Evolutionary conservation across 2,888 invertebrate genomes (phyloP).

Genomic region (Patella depressa): DNA sequence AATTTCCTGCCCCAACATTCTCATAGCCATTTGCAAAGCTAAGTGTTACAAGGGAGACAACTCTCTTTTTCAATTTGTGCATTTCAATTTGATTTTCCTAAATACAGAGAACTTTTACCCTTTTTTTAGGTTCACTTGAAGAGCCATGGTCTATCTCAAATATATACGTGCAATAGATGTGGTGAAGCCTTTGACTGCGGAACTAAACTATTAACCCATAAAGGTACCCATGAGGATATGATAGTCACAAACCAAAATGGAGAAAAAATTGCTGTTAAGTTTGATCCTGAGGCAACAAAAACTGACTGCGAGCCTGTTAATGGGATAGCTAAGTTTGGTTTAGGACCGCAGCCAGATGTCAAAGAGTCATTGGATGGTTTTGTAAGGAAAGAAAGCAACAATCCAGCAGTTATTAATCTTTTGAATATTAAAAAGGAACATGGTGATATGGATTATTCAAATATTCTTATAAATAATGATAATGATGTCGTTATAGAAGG

Average conservation of each 20-base stretch:
- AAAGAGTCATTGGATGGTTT: constrained; percentile 17
- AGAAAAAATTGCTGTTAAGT: constrained; percentile 27
- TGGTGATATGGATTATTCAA: constrained; percentile 7
- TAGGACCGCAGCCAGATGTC: constrained; percentile 44
- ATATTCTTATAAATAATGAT: neutral
- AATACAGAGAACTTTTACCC: too few relatives aligned
- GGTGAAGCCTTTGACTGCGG: constrained; percentile 58
- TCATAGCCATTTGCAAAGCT: neutral
- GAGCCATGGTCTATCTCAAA: constrained; percentile 47
- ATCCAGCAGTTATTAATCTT: constrained; percentile 10
- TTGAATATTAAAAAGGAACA: constrained; percentile 1
- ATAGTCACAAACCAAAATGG: constrained; percentile 39
- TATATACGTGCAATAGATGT: constrained; percentile 54
- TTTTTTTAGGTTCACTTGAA: constrained; percentile 41
- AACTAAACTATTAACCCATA: constrained; percentile 52
- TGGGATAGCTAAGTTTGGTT: constrained; percentile 52
- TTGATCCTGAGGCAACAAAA: constrained; percentile 22
- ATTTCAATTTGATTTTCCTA: too few relatives aligned
- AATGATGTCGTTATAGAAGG: constrained; percentile 2
- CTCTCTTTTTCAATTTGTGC: too few relatives aligned
- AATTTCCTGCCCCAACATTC: neutral
- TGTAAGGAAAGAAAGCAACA: constrained; percentile 22
- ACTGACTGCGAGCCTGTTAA: constrained; percentile 27
- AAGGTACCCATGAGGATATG: constrained; percentile 44
- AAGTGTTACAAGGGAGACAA: too few relatives aligned